phyloP scores from a whole-genome alignment of 2,888 invertebrate species.

The Ormyrus pomaceus region DNA sequence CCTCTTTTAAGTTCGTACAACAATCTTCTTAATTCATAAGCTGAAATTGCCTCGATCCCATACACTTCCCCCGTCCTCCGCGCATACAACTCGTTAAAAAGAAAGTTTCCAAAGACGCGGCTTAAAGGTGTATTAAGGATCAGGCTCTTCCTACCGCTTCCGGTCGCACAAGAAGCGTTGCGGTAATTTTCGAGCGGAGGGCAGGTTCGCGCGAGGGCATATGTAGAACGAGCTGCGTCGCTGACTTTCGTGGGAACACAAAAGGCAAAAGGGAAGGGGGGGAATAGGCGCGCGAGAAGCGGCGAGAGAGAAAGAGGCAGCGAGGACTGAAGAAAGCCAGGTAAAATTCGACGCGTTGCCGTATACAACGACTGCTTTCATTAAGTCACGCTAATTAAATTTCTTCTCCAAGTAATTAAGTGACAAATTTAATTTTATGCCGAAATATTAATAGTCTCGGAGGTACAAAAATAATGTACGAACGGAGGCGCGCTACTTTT shows the following conservation, averaged over 20 bases:
- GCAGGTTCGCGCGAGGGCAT: slow-evolving; percentile 2
- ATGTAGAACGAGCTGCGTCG: slow-evolving; percentile 35
- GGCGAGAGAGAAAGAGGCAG: slow-evolving; percentile 1
- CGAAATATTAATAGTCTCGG: too few species aligned
- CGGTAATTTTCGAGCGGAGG: slow-evolving; percentile 24
- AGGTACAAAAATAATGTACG: too few species aligned
- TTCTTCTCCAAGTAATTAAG: too few species aligned
- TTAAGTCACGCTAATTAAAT: too few species aligned
- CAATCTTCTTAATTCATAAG: neutral
- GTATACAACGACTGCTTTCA: too few species aligned
- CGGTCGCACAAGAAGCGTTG: slow-evolving; percentile 12
- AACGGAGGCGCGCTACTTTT: too few species aligned
- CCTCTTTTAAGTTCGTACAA: neutral
- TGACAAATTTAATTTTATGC: too few species aligned
- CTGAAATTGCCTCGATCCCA: neutral
- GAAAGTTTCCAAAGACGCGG: neutral
- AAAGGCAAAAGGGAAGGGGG: neutral
- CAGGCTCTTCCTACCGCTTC: slow-evolving; percentile 14
- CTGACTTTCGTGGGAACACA: slow-evolving; percentile 49
- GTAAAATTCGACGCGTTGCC: too few species aligned
- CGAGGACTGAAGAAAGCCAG: neutral
- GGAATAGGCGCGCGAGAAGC: neutral
- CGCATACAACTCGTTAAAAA: slow-evolving; percentile 10
- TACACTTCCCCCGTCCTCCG: neutral
- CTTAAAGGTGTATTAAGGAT: slow-evolving; percentile 9